phyloP scores from a whole-genome alignment of 2,797 vertebrate genomes.

The Micropoecilia bifurca region DNA sequence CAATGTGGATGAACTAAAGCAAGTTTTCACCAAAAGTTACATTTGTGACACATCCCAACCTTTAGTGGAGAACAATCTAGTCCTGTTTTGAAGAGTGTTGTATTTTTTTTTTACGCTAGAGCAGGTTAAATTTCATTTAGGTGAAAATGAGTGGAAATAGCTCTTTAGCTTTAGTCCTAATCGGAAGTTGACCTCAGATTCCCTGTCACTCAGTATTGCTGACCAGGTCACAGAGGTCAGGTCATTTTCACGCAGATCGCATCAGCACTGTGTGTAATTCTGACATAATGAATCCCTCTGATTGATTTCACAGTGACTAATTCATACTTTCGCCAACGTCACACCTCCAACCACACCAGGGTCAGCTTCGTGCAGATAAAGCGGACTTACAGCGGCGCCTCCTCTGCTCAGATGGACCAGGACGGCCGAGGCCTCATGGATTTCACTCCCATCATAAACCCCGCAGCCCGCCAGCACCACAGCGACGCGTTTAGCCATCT shows the following conservation, averaged over 20 bases:
- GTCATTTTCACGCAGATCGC: not conserved
- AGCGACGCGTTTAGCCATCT: constrained; percentile 83
- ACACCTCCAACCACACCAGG: not conserved
- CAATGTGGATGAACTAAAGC: not conserved
- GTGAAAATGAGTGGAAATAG: not conserved
- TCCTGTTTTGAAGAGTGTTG: not conserved
- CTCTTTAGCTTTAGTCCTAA: not conserved
- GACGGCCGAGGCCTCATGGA: constrained; percentile 81
- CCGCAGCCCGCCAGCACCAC: constrained; percentile 86
- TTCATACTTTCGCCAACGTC: not conserved
- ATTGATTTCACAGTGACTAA: not conserved
- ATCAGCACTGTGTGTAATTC: not conserved
- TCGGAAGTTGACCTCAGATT: not conserved
- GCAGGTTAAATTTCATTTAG: not conserved
- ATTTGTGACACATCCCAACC: not conserved
- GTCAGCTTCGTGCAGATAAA: not conserved
- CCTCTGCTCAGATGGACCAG: constrained; percentile 84
- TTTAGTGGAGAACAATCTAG: not conserved
- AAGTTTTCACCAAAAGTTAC: not conserved
- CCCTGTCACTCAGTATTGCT: not conserved
- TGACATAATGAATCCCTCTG: not conserved
- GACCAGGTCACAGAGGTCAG: not conserved
- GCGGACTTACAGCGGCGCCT: constrained; percentile 75
- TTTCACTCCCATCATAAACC: constrained; percentile 84
- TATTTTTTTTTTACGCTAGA: not conserved